phyloP scores from a whole-genome alignment of 2,113 vertebrate species.

The Ictidomys tridecemlineatus region DNA sequence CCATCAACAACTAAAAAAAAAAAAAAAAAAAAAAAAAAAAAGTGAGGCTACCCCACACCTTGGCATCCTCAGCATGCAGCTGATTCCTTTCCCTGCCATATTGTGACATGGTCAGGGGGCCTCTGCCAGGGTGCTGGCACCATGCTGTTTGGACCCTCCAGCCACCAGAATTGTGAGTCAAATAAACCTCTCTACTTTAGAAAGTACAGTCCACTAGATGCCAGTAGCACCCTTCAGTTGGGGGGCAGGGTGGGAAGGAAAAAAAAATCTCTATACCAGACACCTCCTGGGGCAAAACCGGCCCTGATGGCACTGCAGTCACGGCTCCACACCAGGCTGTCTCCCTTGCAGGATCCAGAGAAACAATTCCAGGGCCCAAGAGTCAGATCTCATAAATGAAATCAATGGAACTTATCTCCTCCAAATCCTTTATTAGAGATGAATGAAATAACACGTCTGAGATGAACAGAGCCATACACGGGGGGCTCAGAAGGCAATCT shows the following conservation, averaged over 20 bases:
- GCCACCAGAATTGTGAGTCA: neutral
- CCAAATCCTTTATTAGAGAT: slow-evolving; percentile 70
- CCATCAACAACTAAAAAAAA: no score
- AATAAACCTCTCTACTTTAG: neutral
- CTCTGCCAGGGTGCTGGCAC: no score
- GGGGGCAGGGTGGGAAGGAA: neutral
- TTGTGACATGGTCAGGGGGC: neutral
- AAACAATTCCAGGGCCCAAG: slow-evolving; percentile 9
- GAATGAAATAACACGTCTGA: slow-evolving; percentile 52
- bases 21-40: neutral
- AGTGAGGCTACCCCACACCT: neutral
- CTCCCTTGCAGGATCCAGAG: neutral
- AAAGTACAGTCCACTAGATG: neutral
- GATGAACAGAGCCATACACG: slow-evolving; percentile 45
- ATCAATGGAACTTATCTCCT: neutral
- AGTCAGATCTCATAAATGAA: slow-evolving; percentile 28
- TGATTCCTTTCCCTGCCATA: no score
- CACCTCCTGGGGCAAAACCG: neutral
- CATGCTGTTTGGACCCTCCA: neutral
- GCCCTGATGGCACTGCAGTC: neutral
- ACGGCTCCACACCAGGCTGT: neutral
- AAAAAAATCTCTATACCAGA: neutral
- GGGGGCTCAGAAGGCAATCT: neutral
- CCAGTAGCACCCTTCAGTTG: neutral
- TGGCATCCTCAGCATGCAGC: neutral